phyloP scores from a whole-genome alignment of 2,797 vertebrate species.

The Ctenosaura bakeri region DNA sequence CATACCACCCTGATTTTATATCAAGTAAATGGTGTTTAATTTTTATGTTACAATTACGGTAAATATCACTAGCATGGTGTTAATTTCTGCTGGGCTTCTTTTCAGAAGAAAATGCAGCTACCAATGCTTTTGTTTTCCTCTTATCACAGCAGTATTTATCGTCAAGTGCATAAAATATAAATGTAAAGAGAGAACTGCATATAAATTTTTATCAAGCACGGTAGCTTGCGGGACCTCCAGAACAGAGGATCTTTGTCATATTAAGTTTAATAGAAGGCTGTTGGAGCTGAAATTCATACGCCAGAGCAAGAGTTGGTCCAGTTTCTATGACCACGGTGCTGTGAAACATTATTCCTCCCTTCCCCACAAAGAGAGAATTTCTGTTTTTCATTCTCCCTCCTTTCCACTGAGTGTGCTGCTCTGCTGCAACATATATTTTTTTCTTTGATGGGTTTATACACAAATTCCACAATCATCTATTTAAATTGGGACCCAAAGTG shows the following conservation, averaged over 20 bases:
- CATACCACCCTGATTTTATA: conserved; percentile 84
- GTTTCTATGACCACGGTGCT: neutral
- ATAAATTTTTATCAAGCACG: conserved; percentile 23
- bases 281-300: conserved; percentile 30
- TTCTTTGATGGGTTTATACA: neutral
- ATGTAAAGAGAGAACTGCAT: conserved; percentile 52
- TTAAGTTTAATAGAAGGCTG: neutral
- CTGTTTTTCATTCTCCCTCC: neutral
- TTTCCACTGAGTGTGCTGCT: neutral
- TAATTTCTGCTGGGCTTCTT: conserved; percentile 77
- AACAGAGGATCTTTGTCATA: conserved; percentile 23
- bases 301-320: conserved; percentile 21
- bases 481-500: neutral
- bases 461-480: neutral
- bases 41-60: conserved; percentile 87
- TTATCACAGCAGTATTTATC: conserved; percentile 75
- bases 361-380: neutral
- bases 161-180: conserved; percentile 65
- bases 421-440: neutral
- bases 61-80: conserved; percentile 78
- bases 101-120: conserved; percentile 71
- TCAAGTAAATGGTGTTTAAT: conserved; percentile 84
- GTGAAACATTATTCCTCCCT: neutral
- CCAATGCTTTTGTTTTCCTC: conserved; percentile 59
- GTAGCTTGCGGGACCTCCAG: conserved; percentile 34